phyloP scores from a whole-genome alignment of 1,140 invertebrate genomes.

The Gryllus bimaculatus region DNA sequence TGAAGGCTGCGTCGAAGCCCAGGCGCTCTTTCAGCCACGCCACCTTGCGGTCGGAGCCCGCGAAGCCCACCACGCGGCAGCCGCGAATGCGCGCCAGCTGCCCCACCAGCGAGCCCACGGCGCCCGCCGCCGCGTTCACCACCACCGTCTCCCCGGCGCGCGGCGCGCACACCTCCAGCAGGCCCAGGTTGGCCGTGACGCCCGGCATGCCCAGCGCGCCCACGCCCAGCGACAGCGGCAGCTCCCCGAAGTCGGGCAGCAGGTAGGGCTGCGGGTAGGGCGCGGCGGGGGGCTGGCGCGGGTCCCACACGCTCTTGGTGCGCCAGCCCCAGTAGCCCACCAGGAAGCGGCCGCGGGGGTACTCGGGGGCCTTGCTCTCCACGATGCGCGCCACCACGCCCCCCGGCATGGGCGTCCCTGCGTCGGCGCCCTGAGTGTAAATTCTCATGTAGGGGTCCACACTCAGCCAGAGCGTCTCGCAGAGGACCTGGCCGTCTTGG shows the following conservation, averaged over 20 bases:
- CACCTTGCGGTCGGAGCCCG: conserved; percentile 49
- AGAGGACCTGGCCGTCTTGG: conserved; percentile 38
- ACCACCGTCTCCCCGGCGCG: conserved; percentile 47
- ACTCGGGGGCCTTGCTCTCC: conserved; percentile 49
- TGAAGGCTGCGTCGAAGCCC: conserved; percentile 49
- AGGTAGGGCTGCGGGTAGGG: conserved; percentile 30
- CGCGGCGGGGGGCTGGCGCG: not conserved
- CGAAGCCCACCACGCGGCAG: conserved; percentile 45
- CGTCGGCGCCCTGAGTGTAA: conserved; percentile 28
- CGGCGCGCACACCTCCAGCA: conserved; percentile 45
- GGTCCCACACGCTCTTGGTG: conserved; percentile 35
- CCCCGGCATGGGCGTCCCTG: too few species aligned
- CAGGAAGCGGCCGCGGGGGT: conserved; percentile 47
- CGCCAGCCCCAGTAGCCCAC: conserved; percentile 51
- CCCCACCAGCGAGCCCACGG: conserved; percentile 50
- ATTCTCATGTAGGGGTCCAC: conserved; percentile 63
- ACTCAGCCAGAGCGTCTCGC: conserved; percentile 54
- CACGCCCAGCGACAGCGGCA: conserved; percentile 47
- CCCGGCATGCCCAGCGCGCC: conserved; percentile 56
- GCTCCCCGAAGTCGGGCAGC: conserved; percentile 42
- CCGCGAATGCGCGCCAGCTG: conserved; percentile 50
- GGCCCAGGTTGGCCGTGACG: conserved; percentile 52
- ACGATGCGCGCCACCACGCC: conserved; percentile 33
- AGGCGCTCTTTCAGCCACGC: conserved; percentile 47
- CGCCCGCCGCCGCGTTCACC: conserved; percentile 45